phyloP scores from a whole-genome alignment of 1,140 invertebrate genomes.

The Bradynema listronoti region DNA sequence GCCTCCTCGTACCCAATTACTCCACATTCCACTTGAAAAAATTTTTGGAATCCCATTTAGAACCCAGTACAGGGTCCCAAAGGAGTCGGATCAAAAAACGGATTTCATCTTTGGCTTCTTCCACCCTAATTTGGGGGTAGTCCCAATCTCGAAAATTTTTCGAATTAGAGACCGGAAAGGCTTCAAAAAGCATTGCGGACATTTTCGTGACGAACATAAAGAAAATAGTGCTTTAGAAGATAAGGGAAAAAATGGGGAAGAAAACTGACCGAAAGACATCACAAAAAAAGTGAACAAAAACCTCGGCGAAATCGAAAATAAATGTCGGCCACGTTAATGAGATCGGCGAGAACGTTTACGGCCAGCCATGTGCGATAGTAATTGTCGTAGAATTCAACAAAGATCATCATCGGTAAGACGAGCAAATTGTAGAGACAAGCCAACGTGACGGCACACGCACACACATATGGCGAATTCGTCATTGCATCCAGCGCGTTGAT shows the following conservation, averaged over 20 bases:
- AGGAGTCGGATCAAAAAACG: too few relatives aligned
- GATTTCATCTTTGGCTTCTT: too few relatives aligned
- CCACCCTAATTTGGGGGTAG: not conserved
- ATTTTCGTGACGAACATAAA: not conserved
- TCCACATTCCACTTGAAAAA: too few relatives aligned
- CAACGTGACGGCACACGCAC: constrained; percentile 75
- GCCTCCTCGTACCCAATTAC: too few relatives aligned
- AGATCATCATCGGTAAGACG: constrained; percentile 73
- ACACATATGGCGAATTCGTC: too few relatives aligned
- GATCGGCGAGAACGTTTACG: constrained; percentile 77
- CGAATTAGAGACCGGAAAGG: not conserved
- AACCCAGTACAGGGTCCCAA: too few relatives aligned
- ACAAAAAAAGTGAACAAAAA: constrained; percentile 6
- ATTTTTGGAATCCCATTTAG: too few relatives aligned
- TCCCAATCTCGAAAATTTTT: not conserved
- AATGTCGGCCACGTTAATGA: constrained; percentile 77
- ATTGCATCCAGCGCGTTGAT: too few relatives aligned
- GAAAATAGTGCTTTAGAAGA: not conserved
- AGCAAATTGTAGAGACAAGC: constrained; percentile 82
- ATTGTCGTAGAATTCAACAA: constrained; percentile 77
- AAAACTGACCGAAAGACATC: not conserved
- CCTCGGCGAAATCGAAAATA: constrained; percentile 79
- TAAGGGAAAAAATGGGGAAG: not conserved
- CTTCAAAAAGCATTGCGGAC: not conserved
- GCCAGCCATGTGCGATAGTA: constrained; percentile 67